Base-by-base conservation (phyloP, 2,113 vertebrate genomes). In the Delphinapterus leucas region DNA sequence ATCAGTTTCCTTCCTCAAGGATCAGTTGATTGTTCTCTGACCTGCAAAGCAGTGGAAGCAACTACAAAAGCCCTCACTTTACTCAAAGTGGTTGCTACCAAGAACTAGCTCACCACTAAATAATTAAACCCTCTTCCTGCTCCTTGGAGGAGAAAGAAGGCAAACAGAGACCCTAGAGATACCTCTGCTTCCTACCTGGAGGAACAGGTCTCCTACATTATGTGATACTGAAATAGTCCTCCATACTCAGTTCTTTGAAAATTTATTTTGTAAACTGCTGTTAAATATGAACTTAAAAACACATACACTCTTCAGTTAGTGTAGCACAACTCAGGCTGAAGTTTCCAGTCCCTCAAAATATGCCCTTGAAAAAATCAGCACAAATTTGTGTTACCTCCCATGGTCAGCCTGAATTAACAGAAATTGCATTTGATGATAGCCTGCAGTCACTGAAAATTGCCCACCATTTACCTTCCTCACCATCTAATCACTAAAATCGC, bases 401-500 rank as follows among this genome's bases (percentile, higher is more conserved):
- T 0, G 60, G 93, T 82, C 60, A 33, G 65, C 14, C 80, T 88
- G 84, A 94, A 97, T 77, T 95, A 38, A 38, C 60, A 92, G 90
- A 36, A 88, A 94, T 82, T 68, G 90, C 87, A 63, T 82, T 96
- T 95, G 31, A 90, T 88, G 93, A 44, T 71, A 61, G 90, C 90
- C 96, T 28, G 28, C 49, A 38, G 96, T 77, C 88, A 70, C 76
- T 63, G 97, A 58, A 93, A 95, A 96, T 96, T 95, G 90, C 90
- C 91, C 80, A 8, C 88, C 81, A 81, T 97, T 94, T 85, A 86
- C 81, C 81, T 91, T 49, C 68, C 80, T 90, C 81, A 36, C 70
- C 71, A n/a, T 44, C 79, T 93, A 92, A 95, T 82, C 88, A 44
- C 84, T 73, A 28, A 84, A 84, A n/a, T 77, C 8, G 8, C 86